Conservation (phyloP, 2,113 vertebrate genomes). For the Tragelaphus imberbis region DNA sequence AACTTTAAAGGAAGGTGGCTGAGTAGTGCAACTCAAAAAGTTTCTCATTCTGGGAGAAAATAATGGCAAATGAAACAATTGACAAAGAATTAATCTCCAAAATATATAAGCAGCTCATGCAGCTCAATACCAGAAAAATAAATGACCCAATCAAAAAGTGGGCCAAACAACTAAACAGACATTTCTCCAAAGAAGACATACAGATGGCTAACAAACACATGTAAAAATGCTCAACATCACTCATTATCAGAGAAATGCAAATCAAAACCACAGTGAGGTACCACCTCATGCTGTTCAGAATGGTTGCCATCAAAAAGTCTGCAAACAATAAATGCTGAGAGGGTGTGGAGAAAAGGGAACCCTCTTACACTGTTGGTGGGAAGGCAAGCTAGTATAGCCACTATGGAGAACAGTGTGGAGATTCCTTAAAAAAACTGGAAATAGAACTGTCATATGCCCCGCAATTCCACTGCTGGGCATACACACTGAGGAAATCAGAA, state of each 20-base stretch:
- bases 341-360: background rate
- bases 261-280: background rate
- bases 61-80: background rate
- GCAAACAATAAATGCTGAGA: background rate
- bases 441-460: background rate
- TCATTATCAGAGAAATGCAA: background rate
- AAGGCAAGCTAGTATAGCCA: background rate
- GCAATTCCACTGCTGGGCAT: background rate
- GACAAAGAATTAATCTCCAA: background rate
- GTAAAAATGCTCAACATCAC: background rate
- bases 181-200: background rate
- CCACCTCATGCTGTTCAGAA: background rate
- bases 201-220: background rate
- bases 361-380: background rate
- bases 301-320: background rate
- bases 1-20: background rate
- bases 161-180: background rate
- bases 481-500: background rate
- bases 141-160: background rate
- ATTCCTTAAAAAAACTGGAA: background rate
- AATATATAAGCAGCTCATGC: background rate
- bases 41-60: slow-evolving; percentile 19
- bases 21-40: background rate
- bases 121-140: background rate
- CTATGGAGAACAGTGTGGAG: background rate